Percentiles rank a stretch among this genome's conserved stretches.
These are phyloP conservation scores for Dastarcus helophoroides DNA, from an alignment of 2,888 invertebrate genomes.

Conservation along the genomic window DNA sequence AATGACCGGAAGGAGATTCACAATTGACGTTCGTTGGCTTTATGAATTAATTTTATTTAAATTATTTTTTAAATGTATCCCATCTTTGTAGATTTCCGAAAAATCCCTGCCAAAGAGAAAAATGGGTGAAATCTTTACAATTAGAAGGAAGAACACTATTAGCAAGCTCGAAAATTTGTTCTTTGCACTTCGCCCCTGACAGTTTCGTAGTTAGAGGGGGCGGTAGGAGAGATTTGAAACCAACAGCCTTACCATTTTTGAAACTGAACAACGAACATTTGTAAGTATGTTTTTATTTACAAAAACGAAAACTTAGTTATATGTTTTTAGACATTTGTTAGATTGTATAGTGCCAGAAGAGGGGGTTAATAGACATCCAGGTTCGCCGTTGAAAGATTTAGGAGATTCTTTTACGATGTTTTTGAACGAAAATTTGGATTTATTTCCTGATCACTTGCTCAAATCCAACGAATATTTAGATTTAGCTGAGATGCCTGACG, in stretches of 20 bases:
- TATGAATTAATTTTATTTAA: too few species aligned
- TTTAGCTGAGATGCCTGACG: slow-evolving; percentile 7
- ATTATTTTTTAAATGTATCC: background rate
- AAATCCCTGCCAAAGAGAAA: slow-evolving; percentile 9
- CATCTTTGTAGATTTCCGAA: slow-evolving; percentile 10
- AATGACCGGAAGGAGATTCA: too few species aligned
- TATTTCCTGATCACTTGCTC: slow-evolving; percentile 10
- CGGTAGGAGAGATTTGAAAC: slow-evolving; percentile 10
- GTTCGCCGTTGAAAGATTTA: slow-evolving; percentile 7
- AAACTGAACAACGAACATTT: slow-evolving; percentile 4
- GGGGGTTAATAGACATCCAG: slow-evolving; percentile 2
- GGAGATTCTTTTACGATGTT: slow-evolving; percentile 10
- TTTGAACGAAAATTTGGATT: slow-evolving; percentile 10
- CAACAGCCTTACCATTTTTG: slow-evolving; percentile 7
- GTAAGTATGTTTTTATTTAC: slow-evolving; percentile 2
- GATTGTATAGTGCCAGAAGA: slow-evolving; percentile 11
- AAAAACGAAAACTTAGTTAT: background rate
- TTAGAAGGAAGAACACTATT: slow-evolving; percentile 9
- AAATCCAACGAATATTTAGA: slow-evolving; percentile 10
- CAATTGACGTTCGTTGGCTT: too few species aligned
- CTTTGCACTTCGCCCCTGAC: slow-evolving; percentile 9
- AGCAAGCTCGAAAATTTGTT: slow-evolving; percentile 10
- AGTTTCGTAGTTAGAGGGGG: slow-evolving; percentile 9
- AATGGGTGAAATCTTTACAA: slow-evolving; percentile 9
- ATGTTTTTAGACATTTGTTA: slow-evolving; percentile 8